Base-by-base conservation (phyloP, 1,140 invertebrate genomes). In the Myzus persicae region DNA sequence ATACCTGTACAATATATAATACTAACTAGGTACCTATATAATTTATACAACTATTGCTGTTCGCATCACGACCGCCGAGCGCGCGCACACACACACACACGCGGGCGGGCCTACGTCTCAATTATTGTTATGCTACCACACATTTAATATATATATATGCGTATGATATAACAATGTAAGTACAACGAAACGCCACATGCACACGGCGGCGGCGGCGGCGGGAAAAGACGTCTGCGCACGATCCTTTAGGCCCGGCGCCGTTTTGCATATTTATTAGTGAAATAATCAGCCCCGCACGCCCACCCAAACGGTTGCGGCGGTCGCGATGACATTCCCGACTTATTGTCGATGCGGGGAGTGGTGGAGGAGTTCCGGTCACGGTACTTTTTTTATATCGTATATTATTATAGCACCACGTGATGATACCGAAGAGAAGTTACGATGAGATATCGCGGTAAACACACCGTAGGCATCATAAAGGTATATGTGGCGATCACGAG, bases 211-310 rank as follows among this genome's bases (percentile, higher is more conserved):
- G 38, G 42, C 59, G 38, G 1, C 8, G 76, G 22, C n/a, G 36
- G n/a, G 22, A 89, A 89, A 89, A 89, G 36, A 90, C 54, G 89
- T 90, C 89, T 90, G 54, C 89, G 89, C 89, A 90, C 89, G 51
- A 90, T 90, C 89, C 89, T 90, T 93, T 85, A 26, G 81, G 46
- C 40, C 90, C 76, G 91, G 81, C 81, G 81, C 91, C 91, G 91
- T 93, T 93, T 85, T 51, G 91, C 91, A 85, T 93, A 93, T 93
- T 85, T 85, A 93, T 93, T 93, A 93, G 76, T 26, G 26, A 93
- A 93, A 93, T 85, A 84, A 93, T 51, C 44, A 38, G 76, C 46
- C 26, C 31, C 46, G 76, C 36, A 51, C 91, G 91, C 90, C 90
- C 90, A 91, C 90, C 90, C 90, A 82, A 91, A 81, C 54, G 67